Evolutionary conservation across 2,888 invertebrate species (phyloP), one percentile per base, ranked within the genome.

Genomic region (Agrotis puta): DNA sequence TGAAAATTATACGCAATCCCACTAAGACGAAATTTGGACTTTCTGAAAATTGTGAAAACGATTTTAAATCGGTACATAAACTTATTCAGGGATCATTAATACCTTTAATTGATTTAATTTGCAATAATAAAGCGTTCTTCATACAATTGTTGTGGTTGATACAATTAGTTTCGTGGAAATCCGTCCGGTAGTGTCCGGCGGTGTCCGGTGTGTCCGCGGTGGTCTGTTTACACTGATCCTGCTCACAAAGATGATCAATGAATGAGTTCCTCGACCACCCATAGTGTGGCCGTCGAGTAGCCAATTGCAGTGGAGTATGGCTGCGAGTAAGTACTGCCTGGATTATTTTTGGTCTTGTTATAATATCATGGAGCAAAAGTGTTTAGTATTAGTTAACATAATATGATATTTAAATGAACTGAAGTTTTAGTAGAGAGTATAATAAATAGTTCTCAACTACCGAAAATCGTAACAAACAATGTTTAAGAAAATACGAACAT

Each of bases 131-230:
- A 51, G 58, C 33, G 54, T 69, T 72, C 47, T 78, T 58, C 22
- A 33, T 47, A 68, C 48, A 51, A 68, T 27, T 33, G 24, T 43
- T 48, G 59, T 50, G 51, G 62, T 61, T 63, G 59, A 58, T 71
- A 84, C 72, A 83, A 85, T 73, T 76, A 64, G 11, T 73, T 84
- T 84, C 86, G 66, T 68, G 67, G 83, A 85, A 93, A 92, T 94
- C 95, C 94, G 93, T 89, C 89, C 94, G 94, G 94, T 94, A 94
- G 90, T 93, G 92, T 91, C 92, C 90, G 89, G 90, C 85, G 81
- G 67, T 81, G 80, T 54, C 78, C 82, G 87, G 86, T 85, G 87
- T 88, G 86, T 61, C 78, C 80, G 88, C 87, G 86, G 88, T 88
- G 88, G 88, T 77, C 90, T 94, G 94, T 94, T 93, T 93, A 91